Evolutionary conservation across 1,140 invertebrate genomes (phyloP).

Genomic region (Monomorium pharaonis): DNA sequence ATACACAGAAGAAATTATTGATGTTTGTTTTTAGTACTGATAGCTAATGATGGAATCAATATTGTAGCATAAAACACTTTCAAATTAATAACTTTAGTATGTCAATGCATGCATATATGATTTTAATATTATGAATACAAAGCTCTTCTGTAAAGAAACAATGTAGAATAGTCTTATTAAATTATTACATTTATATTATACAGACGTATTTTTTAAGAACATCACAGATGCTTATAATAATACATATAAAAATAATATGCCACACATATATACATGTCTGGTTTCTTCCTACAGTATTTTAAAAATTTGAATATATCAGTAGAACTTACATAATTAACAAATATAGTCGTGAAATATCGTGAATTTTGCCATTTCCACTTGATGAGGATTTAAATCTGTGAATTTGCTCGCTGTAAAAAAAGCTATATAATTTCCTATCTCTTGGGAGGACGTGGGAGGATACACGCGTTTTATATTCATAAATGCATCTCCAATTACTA

Average conservation of each 20-base stretch:
- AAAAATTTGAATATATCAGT: background rate
- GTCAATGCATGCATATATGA: background rate
- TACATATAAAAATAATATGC: background rate
- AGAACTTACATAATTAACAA: background rate
- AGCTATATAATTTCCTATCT: constrained; percentile 33
- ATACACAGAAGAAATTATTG: background rate
- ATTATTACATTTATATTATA: background rate
- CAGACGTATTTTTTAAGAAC: background rate
- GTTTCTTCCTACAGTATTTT: background rate
- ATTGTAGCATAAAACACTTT: background rate
- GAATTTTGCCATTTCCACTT: background rate
- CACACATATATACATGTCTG: background rate
- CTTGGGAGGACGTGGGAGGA: background rate
- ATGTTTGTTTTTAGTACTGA: background rate
- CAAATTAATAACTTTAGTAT: background rate
- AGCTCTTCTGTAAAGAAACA: background rate
- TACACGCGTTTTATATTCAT: constrained; percentile 36
- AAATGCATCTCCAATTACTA: constrained; percentile 35
- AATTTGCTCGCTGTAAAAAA: constrained; percentile 1
- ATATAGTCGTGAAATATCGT: background rate
- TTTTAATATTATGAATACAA: background rate
- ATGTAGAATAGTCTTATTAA: background rate
- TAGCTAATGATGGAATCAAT: background rate
- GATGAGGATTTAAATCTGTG: constrained; percentile 21
- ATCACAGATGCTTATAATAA: background rate